Conservation (phyloP, 2,797 vertebrate genomes). For the Galago senegalensis region DNA sequence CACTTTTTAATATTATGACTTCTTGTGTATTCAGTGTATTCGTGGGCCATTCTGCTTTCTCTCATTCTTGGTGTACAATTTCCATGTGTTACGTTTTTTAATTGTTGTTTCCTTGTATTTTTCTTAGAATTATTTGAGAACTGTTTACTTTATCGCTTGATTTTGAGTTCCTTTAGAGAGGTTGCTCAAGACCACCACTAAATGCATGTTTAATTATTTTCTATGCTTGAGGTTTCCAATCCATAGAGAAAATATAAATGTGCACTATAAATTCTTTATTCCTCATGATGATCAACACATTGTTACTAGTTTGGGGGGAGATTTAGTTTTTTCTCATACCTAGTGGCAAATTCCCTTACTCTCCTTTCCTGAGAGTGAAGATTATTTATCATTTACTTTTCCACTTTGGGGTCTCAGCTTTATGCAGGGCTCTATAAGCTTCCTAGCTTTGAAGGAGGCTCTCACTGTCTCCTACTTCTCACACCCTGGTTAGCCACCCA, state of each 20-base stretch:
- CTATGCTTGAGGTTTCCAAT: neutral
- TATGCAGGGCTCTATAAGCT: neutral
- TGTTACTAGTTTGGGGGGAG: neutral
- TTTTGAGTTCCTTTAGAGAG: neutral
- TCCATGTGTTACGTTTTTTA: neutral
- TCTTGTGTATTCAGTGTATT: neutral
- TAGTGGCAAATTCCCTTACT: neutral
- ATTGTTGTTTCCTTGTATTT: neutral
- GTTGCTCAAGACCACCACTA: neutral
- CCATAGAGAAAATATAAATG: neutral
- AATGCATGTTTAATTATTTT: neutral
- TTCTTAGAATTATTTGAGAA: constrained; percentile 9
- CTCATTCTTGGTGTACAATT: neutral
- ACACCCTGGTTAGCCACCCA: neutral
- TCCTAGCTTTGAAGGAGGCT: neutral
- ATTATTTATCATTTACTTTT: constrained; percentile 20
- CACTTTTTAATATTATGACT: neutral
- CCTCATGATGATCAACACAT: neutral
- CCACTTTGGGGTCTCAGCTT: neutral
- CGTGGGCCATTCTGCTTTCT: neutral
- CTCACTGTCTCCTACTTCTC: neutral
- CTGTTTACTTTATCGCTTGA: neutral
- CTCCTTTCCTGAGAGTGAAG: neutral
- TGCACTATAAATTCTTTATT: neutral
- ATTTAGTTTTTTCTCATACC: neutral